These are phyloP conservation scores for Ctenochaetus hawaiiensis DNA, from an alignment of 2,797 vertebrate species.

Conservation along the genomic window DNA sequence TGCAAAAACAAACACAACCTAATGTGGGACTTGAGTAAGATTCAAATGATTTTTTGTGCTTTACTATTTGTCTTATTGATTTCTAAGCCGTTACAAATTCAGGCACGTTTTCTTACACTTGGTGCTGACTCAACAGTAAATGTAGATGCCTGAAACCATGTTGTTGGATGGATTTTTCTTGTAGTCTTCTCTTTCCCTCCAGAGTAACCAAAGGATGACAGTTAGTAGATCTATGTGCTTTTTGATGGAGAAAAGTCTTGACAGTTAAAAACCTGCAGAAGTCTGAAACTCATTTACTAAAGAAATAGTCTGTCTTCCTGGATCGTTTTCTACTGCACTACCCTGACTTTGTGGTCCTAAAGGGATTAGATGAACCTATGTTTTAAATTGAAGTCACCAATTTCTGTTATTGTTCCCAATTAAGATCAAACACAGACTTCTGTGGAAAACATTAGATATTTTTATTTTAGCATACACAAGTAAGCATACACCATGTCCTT, in stretches of 20 bases:
- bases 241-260: slow-evolving; percentile 3
- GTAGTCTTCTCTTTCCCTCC: slow-evolving; percentile 2
- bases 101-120: slow-evolving; percentile 26
- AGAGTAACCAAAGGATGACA: slow-evolving; percentile 7
- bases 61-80: slow-evolving; percentile 45
- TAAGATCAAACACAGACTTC: slow-evolving; percentile 34
- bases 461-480: slow-evolving; percentile 84
- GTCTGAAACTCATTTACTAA: slow-evolving; percentile 31
- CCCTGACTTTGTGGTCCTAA: neutral
- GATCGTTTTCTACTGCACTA: neutral
- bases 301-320: neutral
- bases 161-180: slow-evolving; percentile 27
- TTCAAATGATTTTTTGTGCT: slow-evolving; percentile 38
- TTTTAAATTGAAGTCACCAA: neutral
- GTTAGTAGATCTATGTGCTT: neutral
- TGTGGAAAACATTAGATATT: slow-evolving; percentile 75
- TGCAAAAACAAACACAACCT: slow-evolving; percentile 20
- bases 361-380: neutral
- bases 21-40: slow-evolving; percentile 6
- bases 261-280: neutral
- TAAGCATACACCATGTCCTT: slow-evolving; percentile 79
- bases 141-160: slow-evolving; percentile 25
- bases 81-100: slow-evolving; percentile 30
- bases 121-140: slow-evolving; percentile 37
- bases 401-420: neutral